Conservation (phyloP, 2,113 vertebrate species). For the Suncus etruscus region DNA sequence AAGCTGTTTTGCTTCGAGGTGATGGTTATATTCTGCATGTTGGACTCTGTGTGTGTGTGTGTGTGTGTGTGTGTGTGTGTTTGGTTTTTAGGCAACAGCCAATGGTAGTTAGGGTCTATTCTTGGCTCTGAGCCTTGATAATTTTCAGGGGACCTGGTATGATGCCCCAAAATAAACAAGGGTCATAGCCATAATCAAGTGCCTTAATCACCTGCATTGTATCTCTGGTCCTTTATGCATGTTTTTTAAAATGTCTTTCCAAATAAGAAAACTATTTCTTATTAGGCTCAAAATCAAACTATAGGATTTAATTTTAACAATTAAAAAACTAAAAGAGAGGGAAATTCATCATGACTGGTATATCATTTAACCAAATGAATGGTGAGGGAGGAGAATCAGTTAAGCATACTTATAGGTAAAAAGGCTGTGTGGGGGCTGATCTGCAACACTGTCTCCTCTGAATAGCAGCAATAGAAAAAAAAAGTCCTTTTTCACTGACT, state of each 20-base stretch:
- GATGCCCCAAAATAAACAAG: too few species aligned
- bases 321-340: not conserved
- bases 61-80: too few species aligned
- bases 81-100: too few species aligned
- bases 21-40: not conserved
- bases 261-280: not conserved
- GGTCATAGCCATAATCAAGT: too few species aligned
- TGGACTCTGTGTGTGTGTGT: too few species aligned
- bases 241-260: not conserved
- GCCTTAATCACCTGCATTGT: too few species aligned
- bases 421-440: not conserved
- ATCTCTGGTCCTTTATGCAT: too few species aligned
- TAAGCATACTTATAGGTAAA: slow-evolving; percentile 62
- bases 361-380: slow-evolving; percentile 46
- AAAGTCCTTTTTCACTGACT: slow-evolving; percentile 89
- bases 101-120: too few species aligned
- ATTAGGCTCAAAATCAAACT: slow-evolving; percentile 10
- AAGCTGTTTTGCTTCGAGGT: not conserved
- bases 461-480: slow-evolving; percentile 85
- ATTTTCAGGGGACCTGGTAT: too few species aligned
- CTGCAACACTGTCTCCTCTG: slow-evolving; percentile 44
- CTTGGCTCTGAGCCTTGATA: too few species aligned
- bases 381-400: not conserved
- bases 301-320: not conserved
- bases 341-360: not conserved